Evolutionary conservation across 2,888 invertebrate genomes (phyloP), one percentile per base, ranked within the genome.

Genomic region (Pomacea canaliculata): DNA sequence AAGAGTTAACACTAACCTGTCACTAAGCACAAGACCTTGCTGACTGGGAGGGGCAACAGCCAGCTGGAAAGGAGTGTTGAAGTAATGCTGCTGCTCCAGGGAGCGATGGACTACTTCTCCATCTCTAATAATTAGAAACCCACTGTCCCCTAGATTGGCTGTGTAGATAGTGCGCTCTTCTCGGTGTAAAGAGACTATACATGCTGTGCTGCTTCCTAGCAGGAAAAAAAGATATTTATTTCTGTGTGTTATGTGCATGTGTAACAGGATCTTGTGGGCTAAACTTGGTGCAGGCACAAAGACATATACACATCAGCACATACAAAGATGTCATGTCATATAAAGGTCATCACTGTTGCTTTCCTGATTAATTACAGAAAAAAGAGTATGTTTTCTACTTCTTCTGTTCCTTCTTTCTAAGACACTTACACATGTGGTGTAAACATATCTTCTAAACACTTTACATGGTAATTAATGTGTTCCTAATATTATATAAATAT

Each of bases 91-190:
- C 89, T 99, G 99, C 91, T 99, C 99, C 87, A 96, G 96, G 8
- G 98, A 98, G 80, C 96, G 94, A 90, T 97, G 96, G 49, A 99
- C 95, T 37, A 99, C 86, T 78, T 88, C 85, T 9, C 87, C 87
- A 74, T 88, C 83, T 37, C 89, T 83, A 19, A 90, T 85, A 23
- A 99, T 95, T 92, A 98, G 95, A 92, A 97, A 98, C 19, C 99
- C 99, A 89, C 98, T 98, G 92, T 99, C 99, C n/a, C 99, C 99
- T 84, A 99, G 96, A 92, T 99, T 99, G 73, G 98, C 98, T 19
- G 98, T 96, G 88, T 97, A 96, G 89, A 99, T 94, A 83, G 95
- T 95, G 89, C 94, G 94, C 86, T 96, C 97, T 87, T 95, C 95
- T 84, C 96, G 94, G 91, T 97, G 97, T 80, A 99, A 93, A 83